These are phyloP conservation scores for Tringa solitaria DNA, from an alignment of 2,113 vertebrate species.

Conservation along the genomic window DNA sequence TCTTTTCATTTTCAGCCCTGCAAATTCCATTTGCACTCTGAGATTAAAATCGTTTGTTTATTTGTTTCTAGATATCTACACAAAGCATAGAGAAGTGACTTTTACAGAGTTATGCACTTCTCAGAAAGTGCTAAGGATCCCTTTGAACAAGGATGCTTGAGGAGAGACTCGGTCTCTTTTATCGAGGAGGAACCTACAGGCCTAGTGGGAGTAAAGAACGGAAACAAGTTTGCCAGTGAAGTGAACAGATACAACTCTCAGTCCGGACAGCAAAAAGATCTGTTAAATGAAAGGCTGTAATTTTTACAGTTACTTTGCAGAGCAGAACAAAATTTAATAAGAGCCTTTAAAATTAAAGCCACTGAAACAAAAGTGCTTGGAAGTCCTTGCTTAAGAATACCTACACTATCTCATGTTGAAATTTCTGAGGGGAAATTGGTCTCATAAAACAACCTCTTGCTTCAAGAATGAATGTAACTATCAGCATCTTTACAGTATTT, in stretches of 20 bases:
- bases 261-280: background rate
- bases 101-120: background rate
- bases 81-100: background rate
- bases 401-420: background rate
- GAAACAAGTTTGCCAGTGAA: background rate
- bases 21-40: background rate
- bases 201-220: background rate
- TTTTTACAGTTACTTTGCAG: background rate
- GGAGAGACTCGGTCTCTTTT: background rate
- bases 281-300: background rate
- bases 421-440: background rate
- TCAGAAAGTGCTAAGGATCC: background rate
- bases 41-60: background rate
- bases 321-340: background rate
- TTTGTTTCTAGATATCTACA: background rate
- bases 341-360: constrained; percentile 13
- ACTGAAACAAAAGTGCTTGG: constrained; percentile 6
- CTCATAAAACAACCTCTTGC: background rate
- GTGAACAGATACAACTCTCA: background rate
- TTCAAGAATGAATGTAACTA: background rate
- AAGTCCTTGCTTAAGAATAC: background rate
- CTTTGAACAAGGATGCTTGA: background rate
- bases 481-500: constrained; percentile 1
- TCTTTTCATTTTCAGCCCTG: background rate
- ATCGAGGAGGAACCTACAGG: background rate